Evolutionary conservation across 2,113 vertebrate genomes (phyloP).

Genomic region (Meriones unguiculatus): DNA sequence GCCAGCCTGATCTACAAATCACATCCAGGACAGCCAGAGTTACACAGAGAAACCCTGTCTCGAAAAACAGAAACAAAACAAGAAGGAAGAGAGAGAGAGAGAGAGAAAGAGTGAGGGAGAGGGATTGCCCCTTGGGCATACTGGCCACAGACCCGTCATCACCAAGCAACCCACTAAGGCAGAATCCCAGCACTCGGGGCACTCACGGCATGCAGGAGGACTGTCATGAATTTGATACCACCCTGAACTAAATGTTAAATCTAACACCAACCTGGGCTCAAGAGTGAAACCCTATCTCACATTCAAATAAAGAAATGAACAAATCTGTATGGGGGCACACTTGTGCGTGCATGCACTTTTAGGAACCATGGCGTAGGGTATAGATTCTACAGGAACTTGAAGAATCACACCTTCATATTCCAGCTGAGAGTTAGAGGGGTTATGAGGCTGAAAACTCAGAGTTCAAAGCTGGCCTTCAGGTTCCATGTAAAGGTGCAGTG

Average conservation of each 20-base stretch:
- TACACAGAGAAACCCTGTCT: too few relatives aligned
- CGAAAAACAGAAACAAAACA: too few relatives aligned
- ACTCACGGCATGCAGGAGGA: not conserved
- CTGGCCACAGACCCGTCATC: not conserved
- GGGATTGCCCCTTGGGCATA: not conserved
- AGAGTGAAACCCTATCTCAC: not conserved
- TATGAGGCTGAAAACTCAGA: not conserved
- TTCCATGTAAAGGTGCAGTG: not conserved
- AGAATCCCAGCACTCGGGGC: not conserved
- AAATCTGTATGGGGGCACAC: not conserved
- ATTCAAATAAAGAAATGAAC: not conserved
- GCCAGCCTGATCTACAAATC: too few relatives aligned
- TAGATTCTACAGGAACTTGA: accelerated
- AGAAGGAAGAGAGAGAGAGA: too few relatives aligned
- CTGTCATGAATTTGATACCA: not conserved
- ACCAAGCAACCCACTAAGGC: not conserved
- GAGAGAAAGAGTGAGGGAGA: too few relatives aligned
- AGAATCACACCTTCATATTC: too few relatives aligned
- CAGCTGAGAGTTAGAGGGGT: too few relatives aligned
- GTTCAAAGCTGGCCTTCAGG: not conserved
- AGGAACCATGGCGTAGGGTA: not conserved
- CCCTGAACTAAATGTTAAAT: not conserved
- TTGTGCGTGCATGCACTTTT: not conserved
- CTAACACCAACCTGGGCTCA: not conserved
- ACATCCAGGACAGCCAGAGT: too few relatives aligned